Conservation (phyloP, 2,797 vertebrate genomes). For the Oceanodroma leucorhoa region DNA sequence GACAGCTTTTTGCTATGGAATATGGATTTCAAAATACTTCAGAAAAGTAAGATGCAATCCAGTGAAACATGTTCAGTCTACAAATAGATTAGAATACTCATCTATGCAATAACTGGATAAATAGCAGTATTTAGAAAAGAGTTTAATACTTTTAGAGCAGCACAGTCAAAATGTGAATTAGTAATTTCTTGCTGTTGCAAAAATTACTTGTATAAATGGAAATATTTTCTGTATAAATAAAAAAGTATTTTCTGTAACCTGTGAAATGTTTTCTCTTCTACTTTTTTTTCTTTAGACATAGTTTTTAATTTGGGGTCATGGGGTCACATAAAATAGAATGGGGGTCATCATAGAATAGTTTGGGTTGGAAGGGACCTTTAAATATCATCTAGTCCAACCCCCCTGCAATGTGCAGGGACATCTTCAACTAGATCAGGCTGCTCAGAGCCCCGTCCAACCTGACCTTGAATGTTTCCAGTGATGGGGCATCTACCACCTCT, state of each 20-base stretch:
- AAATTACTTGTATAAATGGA: neutral
- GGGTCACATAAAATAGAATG: neutral
- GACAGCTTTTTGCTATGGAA: neutral
- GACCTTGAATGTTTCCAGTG: neutral
- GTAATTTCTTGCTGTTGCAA: neutral
- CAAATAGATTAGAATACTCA: neutral
- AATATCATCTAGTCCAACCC: fast-evolving
- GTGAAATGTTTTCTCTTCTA: neutral
- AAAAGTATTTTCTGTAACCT: neutral
- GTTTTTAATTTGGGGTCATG: neutral
- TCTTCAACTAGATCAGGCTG: neutral
- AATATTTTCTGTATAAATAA: neutral
- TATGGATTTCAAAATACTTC: neutral
- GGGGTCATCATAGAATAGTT: neutral
- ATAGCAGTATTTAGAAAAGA: neutral
- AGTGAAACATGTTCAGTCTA: neutral
- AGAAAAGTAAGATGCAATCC: neutral
- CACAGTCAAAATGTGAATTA: neutral
- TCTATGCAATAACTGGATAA: neutral
- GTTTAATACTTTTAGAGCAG: neutral
- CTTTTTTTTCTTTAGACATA: neutral
- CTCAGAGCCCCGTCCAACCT: fast-evolving
- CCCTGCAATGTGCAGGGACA: fast-evolving
- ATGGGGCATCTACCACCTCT: neutral
- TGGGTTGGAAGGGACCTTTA: neutral